phyloP scores from a whole-genome alignment of 1,140 invertebrate genomes.

The Psix sp. region DNA sequence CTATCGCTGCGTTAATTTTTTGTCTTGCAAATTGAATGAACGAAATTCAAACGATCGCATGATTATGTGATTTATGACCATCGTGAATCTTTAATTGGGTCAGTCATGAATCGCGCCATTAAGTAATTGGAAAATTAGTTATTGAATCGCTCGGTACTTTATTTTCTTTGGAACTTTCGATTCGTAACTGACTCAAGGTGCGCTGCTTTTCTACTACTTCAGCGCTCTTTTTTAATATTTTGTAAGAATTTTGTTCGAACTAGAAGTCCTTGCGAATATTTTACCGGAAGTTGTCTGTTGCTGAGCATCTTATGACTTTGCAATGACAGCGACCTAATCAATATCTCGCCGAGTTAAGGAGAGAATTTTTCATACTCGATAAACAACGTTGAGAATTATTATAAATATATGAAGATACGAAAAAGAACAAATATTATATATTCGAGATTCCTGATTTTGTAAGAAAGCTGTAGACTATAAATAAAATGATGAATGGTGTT shows the following conservation, averaged over 20 bases:
- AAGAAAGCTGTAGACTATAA: slow-evolving; percentile 55
- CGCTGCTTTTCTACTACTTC: slow-evolving; percentile 29
- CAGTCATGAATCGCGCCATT: too few species aligned
- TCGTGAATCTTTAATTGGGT: background rate
- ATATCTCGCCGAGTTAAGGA: slow-evolving; percentile 52
- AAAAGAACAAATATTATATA: slow-evolving; percentile 37
- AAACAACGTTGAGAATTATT: slow-evolving; percentile 51
- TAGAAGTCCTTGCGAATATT: slow-evolving; percentile 52
- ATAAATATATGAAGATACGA: slow-evolving; percentile 48
- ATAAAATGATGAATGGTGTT: slow-evolving; percentile 56
- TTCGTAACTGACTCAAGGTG: background rate
- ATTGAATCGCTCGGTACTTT: too few species aligned
- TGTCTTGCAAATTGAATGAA: too few species aligned
- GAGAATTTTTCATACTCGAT: slow-evolving; percentile 53
- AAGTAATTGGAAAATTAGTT: too few species aligned
- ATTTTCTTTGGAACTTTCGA: background rate
- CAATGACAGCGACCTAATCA: slow-evolving; percentile 54
- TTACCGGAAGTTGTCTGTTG: slow-evolving; percentile 49
- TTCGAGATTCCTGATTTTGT: slow-evolving; percentile 60
- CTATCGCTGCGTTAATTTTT: too few species aligned
- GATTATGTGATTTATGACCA: too few species aligned
- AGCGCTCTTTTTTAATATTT: slow-evolving; percentile 36
- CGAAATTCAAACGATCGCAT: too few species aligned
- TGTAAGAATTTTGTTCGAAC: slow-evolving; percentile 38
- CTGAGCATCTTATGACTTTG: slow-evolving; percentile 52